Base-by-base conservation (phyloP, 2,797 vertebrate species). In the Schizopygopsis pylzovi region DNA sequence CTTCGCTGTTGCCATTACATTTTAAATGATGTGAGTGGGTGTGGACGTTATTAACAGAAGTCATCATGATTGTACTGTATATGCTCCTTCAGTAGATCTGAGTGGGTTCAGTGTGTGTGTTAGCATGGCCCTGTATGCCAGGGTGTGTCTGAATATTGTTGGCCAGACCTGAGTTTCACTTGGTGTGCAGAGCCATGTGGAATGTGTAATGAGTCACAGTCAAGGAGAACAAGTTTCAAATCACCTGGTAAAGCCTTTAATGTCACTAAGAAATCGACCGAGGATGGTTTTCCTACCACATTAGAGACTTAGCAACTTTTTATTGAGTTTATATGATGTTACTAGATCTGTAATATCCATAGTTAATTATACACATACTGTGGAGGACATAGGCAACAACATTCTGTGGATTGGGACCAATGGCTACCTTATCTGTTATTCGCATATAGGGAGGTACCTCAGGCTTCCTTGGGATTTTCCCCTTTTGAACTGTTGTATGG, bases 191-290 rank as follows among this genome's bases (percentile, higher is more conserved):
- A 49, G 41, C 20, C 79, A 47, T 37, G 61, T 49, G 39, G 43
- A 68, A 81, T 81, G 25, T 52, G 52, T 49, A 81, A 81, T n/a
- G 28, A 81, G 25, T 81, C 79, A 68, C 28, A 47, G 61, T 80
- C 43, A 33, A 80, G 63, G 63, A 81, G 63, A 81, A 20, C 28
- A 68, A 15, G 28, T 68, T 81, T 81, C 43, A 37, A 37, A 68
- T 68, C 43, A 65, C 25, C 78, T 79, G 77, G 77, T 25, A 65
- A 65, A 75, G 13, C 13, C 22, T 1, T 28, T 28, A 28, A 47
- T 41, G 67, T 70, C 67, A 41, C 39, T 22, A 43, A 43, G 7
- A 79, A 77, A 37, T 33, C 10, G 4, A 37, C 6, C 13, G 13
- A 73, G 10, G n/a, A n/a, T 22, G 15, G 20, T 37, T 52, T 73